These are phyloP conservation scores for Ectemnius lituratus DNA, from an alignment of 2,888 invertebrate species.

Conservation along the genomic window DNA sequence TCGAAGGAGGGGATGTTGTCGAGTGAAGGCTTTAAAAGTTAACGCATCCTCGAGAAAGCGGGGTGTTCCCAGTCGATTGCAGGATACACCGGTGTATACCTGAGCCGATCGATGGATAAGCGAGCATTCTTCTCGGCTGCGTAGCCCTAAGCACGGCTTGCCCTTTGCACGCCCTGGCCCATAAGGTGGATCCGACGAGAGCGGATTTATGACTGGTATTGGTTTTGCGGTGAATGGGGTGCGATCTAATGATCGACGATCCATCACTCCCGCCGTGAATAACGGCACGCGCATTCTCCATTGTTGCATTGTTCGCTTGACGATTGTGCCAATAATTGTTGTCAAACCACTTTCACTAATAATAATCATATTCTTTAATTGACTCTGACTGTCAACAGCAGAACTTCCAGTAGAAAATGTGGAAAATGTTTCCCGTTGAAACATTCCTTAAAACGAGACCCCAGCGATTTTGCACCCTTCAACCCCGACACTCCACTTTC, in stretches of 20 bases:
- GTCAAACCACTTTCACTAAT: too few relatives aligned
- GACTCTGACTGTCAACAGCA: too few relatives aligned
- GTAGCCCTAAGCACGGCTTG: neutral
- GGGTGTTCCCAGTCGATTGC: constrained; percentile 14
- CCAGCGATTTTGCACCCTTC: too few relatives aligned
- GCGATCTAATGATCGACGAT: constrained; percentile 55
- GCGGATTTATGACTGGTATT: constrained; percentile 45
- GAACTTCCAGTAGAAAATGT: too few relatives aligned
- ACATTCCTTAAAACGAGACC: too few relatives aligned
- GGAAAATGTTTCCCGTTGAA: too few relatives aligned
- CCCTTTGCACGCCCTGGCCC: constrained; percentile 36
- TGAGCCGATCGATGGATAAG: constrained; percentile 22
- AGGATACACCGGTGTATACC: constrained; percentile 29
- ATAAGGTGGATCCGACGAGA: constrained; percentile 36
- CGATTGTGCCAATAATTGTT: too few relatives aligned
- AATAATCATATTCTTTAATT: too few relatives aligned
- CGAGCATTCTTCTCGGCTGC: constrained; percentile 2
- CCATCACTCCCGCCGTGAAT: constrained; percentile 32
- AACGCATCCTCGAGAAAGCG: constrained; percentile 52
- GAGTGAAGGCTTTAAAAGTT: constrained; percentile 44
- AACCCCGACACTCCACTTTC: too few relatives aligned
- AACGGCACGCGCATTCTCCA: neutral
- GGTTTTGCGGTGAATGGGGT: constrained; percentile 37
- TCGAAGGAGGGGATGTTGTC: constrained; percentile 12
- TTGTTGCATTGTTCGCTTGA: too few relatives aligned